Conservation (phyloP, 2,888 invertebrate genomes). For the Lithophane socia region DNA sequence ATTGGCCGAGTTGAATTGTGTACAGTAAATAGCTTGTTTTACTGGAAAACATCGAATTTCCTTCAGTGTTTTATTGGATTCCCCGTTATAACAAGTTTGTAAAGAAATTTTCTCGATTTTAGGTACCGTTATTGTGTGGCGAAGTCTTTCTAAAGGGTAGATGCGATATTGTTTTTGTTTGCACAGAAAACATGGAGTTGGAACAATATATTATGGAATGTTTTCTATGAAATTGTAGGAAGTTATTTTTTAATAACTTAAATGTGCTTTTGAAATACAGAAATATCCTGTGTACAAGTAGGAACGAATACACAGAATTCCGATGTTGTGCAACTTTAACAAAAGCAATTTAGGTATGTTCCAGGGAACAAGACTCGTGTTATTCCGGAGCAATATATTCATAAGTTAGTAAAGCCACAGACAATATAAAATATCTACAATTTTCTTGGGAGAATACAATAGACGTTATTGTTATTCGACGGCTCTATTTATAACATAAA, state of each 20-base stretch:
- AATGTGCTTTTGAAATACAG: conserved; percentile 30
- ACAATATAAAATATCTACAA: background rate
- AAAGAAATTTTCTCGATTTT: conserved; percentile 76
- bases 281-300: conserved; percentile 4
- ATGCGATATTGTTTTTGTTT: conserved; percentile 60
- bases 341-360: background rate
- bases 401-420: background rate
- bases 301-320: conserved; percentile 1
- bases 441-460: background rate
- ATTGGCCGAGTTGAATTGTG: conserved; percentile 83
- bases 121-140: conserved; percentile 62
- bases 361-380: background rate
- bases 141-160: conserved; percentile 66
- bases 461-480: background rate
- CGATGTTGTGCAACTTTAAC: background rate
- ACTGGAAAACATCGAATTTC: conserved; percentile 81
- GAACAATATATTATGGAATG: conserved; percentile 27
- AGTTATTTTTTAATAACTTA: conserved; percentile 30
- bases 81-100: conserved; percentile 81
- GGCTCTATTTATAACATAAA: background rate
- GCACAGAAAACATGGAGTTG: conserved; percentile 41
- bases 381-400: conserved; percentile 8
- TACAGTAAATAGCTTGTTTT: conserved; percentile 84
- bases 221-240: conserved; percentile 37
- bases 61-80: conserved; percentile 83